A percentile compares a stretch with the other conserved stretches of the same genome.
Evolutionary conservation across 2,888 invertebrate species (phyloP).

Genomic region (Odontocolon sp.): DNA sequence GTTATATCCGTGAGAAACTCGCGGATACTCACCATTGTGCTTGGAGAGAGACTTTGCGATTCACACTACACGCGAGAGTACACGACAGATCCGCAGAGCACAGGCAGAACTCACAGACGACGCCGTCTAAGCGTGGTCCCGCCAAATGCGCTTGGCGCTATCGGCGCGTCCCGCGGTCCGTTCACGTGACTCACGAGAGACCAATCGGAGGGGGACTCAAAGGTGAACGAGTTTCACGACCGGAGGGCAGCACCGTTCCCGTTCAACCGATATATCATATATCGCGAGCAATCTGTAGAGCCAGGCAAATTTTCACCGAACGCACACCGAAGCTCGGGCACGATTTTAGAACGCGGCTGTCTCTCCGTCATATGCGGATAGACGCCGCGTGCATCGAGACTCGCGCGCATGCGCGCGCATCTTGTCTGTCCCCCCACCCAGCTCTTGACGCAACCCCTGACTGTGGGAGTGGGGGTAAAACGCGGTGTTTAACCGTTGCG

Average conservation of each 20-base stretch:
- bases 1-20: conserved; percentile 76
- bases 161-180: conserved; percentile 69
- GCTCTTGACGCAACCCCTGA: background rate
- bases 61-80: conserved; percentile 58
- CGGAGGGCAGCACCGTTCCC: too few species aligned
- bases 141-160: conserved; percentile 79
- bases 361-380: too few species aligned
- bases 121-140: conserved; percentile 73
- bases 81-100: conserved; percentile 72
- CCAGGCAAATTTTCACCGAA: too few species aligned
- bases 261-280: too few species aligned
- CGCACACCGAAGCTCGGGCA: too few species aligned
- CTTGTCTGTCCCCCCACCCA: too few species aligned
- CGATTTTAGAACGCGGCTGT: too few species aligned
- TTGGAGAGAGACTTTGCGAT: conserved; percentile 68
- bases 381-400: background rate
- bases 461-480: background rate
- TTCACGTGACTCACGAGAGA: conserved; percentile 77
- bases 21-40: conserved; percentile 82
- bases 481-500: conserved; percentile 21
- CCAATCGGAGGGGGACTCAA: conserved; percentile 74
- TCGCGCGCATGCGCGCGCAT: background rate
- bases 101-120: conserved; percentile 71
- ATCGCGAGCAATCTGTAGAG: too few species aligned
- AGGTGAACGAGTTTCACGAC: background rate